Base-by-base conservation (phyloP, 35 echinoderm and acorn worm genomes). In the Apostichopus californicus region DNA sequence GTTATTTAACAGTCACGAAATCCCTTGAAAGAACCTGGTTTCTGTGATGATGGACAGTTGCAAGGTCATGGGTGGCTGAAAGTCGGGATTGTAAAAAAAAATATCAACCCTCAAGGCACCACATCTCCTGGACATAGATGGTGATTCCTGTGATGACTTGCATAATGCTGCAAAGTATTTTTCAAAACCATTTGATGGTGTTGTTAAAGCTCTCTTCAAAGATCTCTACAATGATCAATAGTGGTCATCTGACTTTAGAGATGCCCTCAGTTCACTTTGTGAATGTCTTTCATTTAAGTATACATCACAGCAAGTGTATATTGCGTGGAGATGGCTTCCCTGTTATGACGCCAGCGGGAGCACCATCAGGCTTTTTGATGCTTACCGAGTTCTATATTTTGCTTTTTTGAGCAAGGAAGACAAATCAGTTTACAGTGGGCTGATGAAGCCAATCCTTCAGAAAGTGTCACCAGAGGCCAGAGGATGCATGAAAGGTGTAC, bases 121-220 rank as follows among this genome's bases (percentile, higher is more conserved):
- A 5, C 85, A 95, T 80, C 28, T 95, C 23, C 46, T 95, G 1
- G 94, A 95, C 71, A 77, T 95, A 15, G 94, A 95, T 95, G 94
- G 94, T 4, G 94, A 95, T 55, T 72, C 56, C 10, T 95, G 92
- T 93, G 91, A 95, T 61, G 91, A 95, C 57, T 54, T 90, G 5
- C 79, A 96, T 58, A 96, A 87, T 77, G 80, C 92, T 85, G 92
- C 82, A 88, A 96, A 96, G 56, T 4, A 63, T 18, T 83, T 93
- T 61, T 90, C 55, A 53, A 26, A 87, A 55, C 83, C 65, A 13
- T 93, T 95, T 93, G 86, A 80, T 8, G 12, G 52, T 52, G 63
- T 59, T 25, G 23, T 93, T 53, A 91, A 95, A 71, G 21, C 9
- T 20, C 52, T 92, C 12, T 89, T 89, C 15, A 55, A 24, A n/a